These are phyloP conservation scores for Sinocyclocheilus rhinocerous DNA, from an alignment of 2,113 vertebrate genomes.

Conservation along the genomic window DNA sequence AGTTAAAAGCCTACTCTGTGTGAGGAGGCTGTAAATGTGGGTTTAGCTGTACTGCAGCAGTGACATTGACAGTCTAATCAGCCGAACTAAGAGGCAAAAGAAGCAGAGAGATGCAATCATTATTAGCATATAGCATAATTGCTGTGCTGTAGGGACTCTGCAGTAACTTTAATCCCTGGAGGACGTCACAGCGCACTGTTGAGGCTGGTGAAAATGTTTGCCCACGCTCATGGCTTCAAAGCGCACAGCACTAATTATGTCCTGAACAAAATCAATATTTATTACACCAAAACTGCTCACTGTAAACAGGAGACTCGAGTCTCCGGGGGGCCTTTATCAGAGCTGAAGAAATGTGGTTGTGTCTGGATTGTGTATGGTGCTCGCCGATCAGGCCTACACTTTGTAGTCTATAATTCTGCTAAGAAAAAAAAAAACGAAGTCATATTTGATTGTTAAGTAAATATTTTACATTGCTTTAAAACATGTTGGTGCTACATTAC, in stretches of 20 bases:
- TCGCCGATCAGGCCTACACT: background rate
- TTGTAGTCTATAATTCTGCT: background rate
- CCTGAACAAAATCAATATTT: constrained; percentile 39
- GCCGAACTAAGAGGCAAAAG: background rate
- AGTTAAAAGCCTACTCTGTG: background rate
- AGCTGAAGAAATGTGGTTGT: background rate
- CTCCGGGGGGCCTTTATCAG: constrained; percentile 29
- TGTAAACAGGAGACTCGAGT: constrained; percentile 26
- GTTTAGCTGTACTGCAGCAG: background rate
- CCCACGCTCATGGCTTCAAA: background rate
- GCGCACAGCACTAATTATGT: constrained; percentile 28
- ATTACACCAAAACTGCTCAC: constrained; percentile 23
- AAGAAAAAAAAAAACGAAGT: no score
- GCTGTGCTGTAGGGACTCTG: constrained; percentile 37
- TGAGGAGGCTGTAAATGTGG: constrained; percentile 1
- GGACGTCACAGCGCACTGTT: background rate
- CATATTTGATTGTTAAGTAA: background rate
- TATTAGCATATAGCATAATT: constrained; percentile 38
- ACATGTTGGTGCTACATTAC: background rate
- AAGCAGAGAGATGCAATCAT: constrained; percentile 23
- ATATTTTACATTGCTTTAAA: background rate
- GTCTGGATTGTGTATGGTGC: background rate
- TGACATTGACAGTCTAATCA: constrained; percentile 19
- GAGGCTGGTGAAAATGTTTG: constrained; percentile 30
- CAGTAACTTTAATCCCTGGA: constrained; percentile 28